Evolutionary conservation across 1,140 invertebrate species (phyloP), one percentile per base, ranked within the genome.

Genomic region (Rhynchophorus ferrugineus): DNA sequence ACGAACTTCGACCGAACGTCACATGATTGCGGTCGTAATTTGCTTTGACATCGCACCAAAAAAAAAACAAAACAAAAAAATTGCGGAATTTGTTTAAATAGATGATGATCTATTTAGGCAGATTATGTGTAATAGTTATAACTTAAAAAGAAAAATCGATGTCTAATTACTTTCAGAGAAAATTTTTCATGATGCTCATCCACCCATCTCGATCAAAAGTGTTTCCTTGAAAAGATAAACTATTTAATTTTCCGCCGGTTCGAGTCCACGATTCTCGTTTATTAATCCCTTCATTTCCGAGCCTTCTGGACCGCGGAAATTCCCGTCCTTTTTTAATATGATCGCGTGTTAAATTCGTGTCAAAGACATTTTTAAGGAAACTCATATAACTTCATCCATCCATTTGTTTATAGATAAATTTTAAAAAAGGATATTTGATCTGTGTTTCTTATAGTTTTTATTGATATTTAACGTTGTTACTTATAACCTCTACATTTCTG

Each of bases 291-390:
- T 57, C 59, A 42, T 60, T 59, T 65, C 63, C 61, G 61, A 63
- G 61, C 61, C 63, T 62, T 61, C 53, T 60, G 63, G 61, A 60
- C 62, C 63, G 63, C 61, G 63, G 64, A 62, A 38, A 49, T 49
- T 54, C 62, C 63, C 61, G 61, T 64, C 63, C 63, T 59, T 61
- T 48, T 48, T 48, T 50, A 33, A 20, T 18, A 35, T 34, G 17
- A 13, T n/a, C n/a, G 29, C 14, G 17, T 16, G 29, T 43, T 43
- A 6, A 34, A 45, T 13, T 52, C 43, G n/a, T n/a, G n/a, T n/a
- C n/a, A n/a, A n/a, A n/a, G n/a, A n/a, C n/a, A n/a, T n/a, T n/a
- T n/a, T n/a, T n/a, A n/a, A n/a, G n/a, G 24, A 29, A 29, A 29
- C 5, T 29, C 24, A 29, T n/a, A n/a, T n/a, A n/a, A n/a, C 41